phyloP scores from a whole-genome alignment of 2,888 invertebrate species.

The Syrphus vitripennis region DNA sequence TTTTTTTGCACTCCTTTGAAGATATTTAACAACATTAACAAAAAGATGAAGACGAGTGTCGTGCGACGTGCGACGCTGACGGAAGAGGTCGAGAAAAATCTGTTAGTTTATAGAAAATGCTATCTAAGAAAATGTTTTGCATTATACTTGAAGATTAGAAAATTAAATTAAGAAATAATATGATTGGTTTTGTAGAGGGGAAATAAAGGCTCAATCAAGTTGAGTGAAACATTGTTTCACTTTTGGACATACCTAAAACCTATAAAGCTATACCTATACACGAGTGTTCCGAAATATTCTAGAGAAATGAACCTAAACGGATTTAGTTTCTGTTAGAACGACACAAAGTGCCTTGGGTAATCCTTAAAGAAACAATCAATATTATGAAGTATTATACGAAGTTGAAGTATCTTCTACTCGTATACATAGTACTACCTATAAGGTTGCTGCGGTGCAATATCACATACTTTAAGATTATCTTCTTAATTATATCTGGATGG shows the following conservation, averaged over 20 bases:
- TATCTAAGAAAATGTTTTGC: conserved; percentile 10
- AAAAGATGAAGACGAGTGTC: not conserved
- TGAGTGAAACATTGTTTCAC: not conserved
- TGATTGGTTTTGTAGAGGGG: conserved; percentile 14
- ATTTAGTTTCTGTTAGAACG: conserved; percentile 47
- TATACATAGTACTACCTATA: not conserved
- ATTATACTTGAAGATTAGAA: conserved; percentile 26
- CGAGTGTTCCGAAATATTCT: not conserved
- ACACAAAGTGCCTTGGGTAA: conserved; percentile 31
- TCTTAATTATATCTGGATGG: conserved; percentile 62
- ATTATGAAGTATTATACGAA: not conserved
- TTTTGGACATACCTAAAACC: conserved; percentile 20
- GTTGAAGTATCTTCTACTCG: not conserved
- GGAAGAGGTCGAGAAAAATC: not conserved
- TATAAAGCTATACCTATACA: not conserved
- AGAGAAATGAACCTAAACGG: conserved; percentile 32
- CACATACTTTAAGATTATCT: conserved; percentile 42
- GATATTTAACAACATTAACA: not conserved
- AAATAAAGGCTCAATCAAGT: not conserved
- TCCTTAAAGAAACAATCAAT: conserved; percentile 45
- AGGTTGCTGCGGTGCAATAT: conserved; percentile 12
- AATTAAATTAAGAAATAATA: conserved; percentile 63
- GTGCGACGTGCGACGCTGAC: not conserved
- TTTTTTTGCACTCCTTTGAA: not conserved
- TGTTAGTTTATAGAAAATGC: not conserved